Evolutionary conservation across 2,888 invertebrate genomes (phyloP).

Genomic region (Leucophora obtusa): DNA sequence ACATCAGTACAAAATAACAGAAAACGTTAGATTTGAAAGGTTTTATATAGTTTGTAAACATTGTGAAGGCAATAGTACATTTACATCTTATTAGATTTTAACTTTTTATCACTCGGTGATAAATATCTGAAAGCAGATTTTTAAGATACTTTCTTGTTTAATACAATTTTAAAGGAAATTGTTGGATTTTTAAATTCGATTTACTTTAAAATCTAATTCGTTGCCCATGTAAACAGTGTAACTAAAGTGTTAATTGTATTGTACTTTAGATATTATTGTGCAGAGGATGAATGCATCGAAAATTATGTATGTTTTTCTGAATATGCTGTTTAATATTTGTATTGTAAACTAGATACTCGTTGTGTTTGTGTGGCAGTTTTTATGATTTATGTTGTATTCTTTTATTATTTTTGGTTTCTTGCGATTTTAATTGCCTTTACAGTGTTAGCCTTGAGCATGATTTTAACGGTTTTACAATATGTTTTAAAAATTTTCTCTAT

Average conservation of each 20-base stretch:
- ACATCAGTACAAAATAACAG: background rate
- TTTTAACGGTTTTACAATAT: constrained; percentile 14
- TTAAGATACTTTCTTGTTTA: too few relatives aligned
- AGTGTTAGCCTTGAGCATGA: constrained; percentile 62
- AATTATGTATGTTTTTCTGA: background rate
- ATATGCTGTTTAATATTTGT: constrained; percentile 24
- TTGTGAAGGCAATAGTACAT: too few relatives aligned
- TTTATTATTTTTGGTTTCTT: constrained; percentile 23
- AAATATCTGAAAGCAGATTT: too few relatives aligned
- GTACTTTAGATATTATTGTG: background rate
- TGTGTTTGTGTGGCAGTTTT: constrained; percentile 33
- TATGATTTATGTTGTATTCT: constrained; percentile 59
- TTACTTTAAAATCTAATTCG: too few relatives aligned
- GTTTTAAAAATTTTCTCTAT: background rate
- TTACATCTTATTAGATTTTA: too few relatives aligned
- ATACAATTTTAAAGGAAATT: too few relatives aligned
- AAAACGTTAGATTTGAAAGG: background rate
- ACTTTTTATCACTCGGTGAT: too few relatives aligned
- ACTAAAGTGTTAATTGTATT: too few relatives aligned
- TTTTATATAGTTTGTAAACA: too few relatives aligned
- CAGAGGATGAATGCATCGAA: background rate
- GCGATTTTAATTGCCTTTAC: constrained; percentile 54
- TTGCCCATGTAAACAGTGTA: too few relatives aligned
- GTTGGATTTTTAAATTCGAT: too few relatives aligned
- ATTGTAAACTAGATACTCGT: constrained; percentile 19